A percentile compares a stretch with the other conserved stretches of the same genome.
These are phyloP conservation scores for Euphydryas editha DNA, from an alignment of 2,888 invertebrate species.

Conservation along the genomic window DNA sequence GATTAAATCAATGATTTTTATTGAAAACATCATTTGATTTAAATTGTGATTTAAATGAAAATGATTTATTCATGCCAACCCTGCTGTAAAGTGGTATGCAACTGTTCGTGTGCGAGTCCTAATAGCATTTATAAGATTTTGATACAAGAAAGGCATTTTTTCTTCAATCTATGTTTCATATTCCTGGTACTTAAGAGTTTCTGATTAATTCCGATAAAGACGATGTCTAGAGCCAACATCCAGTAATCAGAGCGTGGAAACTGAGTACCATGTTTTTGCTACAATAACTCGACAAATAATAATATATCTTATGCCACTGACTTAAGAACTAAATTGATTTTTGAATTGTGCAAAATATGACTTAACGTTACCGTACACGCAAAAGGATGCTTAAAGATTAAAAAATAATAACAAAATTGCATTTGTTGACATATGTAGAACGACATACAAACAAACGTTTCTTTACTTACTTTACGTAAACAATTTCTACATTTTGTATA, in stretches of 20 bases:
- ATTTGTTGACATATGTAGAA: constrained; percentile 18
- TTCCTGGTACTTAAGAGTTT: constrained; percentile 40
- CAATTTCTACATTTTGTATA: constrained; percentile 19
- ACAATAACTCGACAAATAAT: constrained; percentile 53
- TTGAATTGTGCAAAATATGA: constrained; percentile 42
- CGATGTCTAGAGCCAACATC: constrained; percentile 82
- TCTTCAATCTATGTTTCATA: neutral
- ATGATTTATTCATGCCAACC: too few relatives aligned
- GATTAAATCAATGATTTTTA: too few relatives aligned
- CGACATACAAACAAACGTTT: constrained; percentile 8
- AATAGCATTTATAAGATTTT: neutral
- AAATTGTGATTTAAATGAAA: too few relatives aligned
- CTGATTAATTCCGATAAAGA: constrained; percentile 80
- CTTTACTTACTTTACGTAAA: constrained; percentile 6
- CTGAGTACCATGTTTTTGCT: constrained; percentile 73
- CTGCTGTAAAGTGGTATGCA: too few relatives aligned
- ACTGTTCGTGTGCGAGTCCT: too few relatives aligned
- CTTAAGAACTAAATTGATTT: constrained; percentile 41
- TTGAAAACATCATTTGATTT: too few relatives aligned
- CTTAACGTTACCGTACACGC: constrained; percentile 52
- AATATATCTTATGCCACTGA: constrained; percentile 53
- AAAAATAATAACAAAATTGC: constrained; percentile 29
- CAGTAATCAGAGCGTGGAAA: constrained; percentile 84
- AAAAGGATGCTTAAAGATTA: constrained; percentile 48
- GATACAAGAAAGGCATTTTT: neutral